These are phyloP conservation scores for Laticauda colubrina DNA, from an alignment of 2,113 vertebrate species.

Conservation along the genomic window DNA sequence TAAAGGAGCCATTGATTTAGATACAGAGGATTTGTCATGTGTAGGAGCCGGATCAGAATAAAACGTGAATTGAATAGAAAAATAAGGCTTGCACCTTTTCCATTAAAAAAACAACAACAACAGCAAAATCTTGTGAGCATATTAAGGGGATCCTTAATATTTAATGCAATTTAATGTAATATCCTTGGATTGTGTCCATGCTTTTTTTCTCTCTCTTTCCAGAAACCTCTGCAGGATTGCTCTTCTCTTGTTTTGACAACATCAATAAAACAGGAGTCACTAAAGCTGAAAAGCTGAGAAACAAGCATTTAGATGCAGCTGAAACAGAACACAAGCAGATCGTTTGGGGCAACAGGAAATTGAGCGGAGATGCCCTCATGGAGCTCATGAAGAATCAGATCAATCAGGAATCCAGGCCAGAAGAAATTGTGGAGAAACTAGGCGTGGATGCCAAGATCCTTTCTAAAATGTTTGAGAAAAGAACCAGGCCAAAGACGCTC, in stretches of 20 bases:
- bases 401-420: constrained; percentile 66
- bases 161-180: constrained; percentile 28
- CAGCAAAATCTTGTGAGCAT: neutral
- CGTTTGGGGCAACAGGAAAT: constrained; percentile 72
- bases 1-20: too few species aligned
- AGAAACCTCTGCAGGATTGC: constrained; percentile 78
- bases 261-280: constrained; percentile 65
- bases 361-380: constrained; percentile 76
- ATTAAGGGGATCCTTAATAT: neutral
- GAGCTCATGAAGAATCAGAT: constrained; percentile 74
- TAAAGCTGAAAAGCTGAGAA: constrained; percentile 72
- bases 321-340: constrained; percentile 72
- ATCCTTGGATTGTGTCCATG: constrained; percentile 5
- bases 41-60: too few species aligned
- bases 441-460: constrained; percentile 79
- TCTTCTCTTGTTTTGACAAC: constrained; percentile 81
- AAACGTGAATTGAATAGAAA: neutral
- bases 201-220: constrained; percentile 51
- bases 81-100: neutral
- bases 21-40: too few species aligned
- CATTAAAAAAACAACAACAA: neutral
- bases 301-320: constrained; percentile 76
- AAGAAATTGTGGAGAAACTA: constrained; percentile 73
- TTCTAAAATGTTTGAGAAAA: constrained; percentile 74
- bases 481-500: constrained; percentile 80